Conservation (phyloP, 2,888 invertebrate genomes). For the Sepiola atlantica region DNA sequence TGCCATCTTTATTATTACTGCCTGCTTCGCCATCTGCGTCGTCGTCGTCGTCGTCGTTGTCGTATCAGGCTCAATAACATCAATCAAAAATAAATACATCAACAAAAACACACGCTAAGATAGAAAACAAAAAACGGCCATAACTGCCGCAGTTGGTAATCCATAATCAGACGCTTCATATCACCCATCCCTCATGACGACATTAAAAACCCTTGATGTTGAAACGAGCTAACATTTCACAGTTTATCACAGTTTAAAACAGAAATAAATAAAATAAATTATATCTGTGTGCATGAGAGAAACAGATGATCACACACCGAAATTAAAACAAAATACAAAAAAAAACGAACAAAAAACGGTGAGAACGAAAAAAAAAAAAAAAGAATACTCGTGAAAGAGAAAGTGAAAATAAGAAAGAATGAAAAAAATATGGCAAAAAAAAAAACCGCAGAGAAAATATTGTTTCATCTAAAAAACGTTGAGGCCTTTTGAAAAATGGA, state of each 20-base stretch:
- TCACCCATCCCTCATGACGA: background rate
- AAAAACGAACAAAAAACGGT: background rate
- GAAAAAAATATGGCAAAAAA: background rate
- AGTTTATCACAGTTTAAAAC: background rate
- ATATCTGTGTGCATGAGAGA: background rate
- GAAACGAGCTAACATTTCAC: conserved; percentile 32
- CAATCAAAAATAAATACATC: no score
- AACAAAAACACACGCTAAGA: background rate
- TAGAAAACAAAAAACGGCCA: background rate
- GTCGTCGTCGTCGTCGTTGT: background rate
- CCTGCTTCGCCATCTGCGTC: background rate
- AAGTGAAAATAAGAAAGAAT: no score
- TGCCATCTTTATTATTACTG: conserved; percentile 32
- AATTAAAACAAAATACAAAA: background rate
- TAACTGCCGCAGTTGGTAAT: background rate
- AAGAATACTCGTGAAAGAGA: background rate
- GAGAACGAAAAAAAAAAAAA: background rate
- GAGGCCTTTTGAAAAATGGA: no score
- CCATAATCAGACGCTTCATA: background rate
- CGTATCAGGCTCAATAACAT: background rate
- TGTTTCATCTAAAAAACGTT: no score
- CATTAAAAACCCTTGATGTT: background rate
- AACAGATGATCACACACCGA: background rate
- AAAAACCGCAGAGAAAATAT: background rate
- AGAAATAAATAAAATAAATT: background rate